phyloP scores from a whole-genome alignment of 1,140 invertebrate species.

The Akabosia matsudoensis region DNA sequence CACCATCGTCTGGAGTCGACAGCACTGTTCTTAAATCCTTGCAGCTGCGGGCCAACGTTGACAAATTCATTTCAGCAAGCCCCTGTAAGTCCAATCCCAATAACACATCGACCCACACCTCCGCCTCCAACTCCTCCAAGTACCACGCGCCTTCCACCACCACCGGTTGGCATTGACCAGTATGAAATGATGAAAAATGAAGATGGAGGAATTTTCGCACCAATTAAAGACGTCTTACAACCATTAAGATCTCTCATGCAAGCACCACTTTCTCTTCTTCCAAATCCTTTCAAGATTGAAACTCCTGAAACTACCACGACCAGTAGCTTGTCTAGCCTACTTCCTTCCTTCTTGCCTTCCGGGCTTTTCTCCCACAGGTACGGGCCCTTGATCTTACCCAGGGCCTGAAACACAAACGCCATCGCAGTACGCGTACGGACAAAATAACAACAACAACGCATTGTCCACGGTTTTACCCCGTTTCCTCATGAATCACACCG shows the following conservation, averaged over 20 bases:
- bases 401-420: background rate
- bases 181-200: background rate
- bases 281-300: constrained; percentile 4
- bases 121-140: background rate
- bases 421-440: background rate
- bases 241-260: background rate
- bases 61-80: background rate
- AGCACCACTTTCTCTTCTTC: background rate
- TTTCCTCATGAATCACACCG: background rate
- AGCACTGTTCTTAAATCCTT: background rate
- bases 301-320: background rate
- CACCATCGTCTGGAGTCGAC: background rate
- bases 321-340: background rate
- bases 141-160: too few species aligned
- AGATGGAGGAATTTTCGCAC: background rate
- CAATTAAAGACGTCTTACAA: background rate
- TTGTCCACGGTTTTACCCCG: background rate
- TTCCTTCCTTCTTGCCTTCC: background rate
- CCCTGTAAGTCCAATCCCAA: background rate
- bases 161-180: too few species aligned
- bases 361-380: background rate
- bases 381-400: background rate
- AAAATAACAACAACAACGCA: background rate
- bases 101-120: background rate
- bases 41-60: background rate